Evolutionary conservation across 1,140 invertebrate species (phyloP), one percentile per base, ranked within the genome.

Genomic region (Drosophila bocki): DNA sequence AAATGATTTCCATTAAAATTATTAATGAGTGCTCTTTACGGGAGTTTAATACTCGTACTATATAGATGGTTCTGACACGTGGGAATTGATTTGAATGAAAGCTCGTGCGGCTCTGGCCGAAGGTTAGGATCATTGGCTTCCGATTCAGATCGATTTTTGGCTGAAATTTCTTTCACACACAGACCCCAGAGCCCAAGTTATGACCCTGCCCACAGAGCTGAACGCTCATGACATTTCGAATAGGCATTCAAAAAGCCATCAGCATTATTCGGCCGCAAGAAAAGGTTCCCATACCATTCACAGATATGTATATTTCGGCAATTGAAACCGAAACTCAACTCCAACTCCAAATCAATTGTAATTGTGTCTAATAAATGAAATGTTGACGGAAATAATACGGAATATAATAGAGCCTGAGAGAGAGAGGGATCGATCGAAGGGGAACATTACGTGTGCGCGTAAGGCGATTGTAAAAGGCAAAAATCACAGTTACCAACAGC

Each of bases 291-390:
- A 87, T 86, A 82, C 53, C 62, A 76, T 79, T 72, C 79, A 72
- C 54, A 80, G 26, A 80, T 57, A 82, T 51, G 29, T 51, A 51
- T 62, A 76, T 82, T 82, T 86, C 78, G 62, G 60, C 74, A 56
- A 84, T 68, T 80, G 77, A 86, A 84, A 85, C 60, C 60, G 74
- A 85, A 70, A 71, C 78, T 60, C 54, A 78, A 58, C 74, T 60
- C 63, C 67, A 74, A 56, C 53, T 60, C 48, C 63, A 77, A 76
- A 82, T 86, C 75, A 88, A 86, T 86, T 86, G 84, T 83, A 88
- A 86, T 86, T 88, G 76, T 80, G 53, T 80, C 84, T 88, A 82
- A 86, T 80, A 87, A 83, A 78, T 74, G 84, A 87, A 86, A 88
- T 86, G 83, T 86, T 86, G 84, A 86, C 83, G 83, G 83, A 86